Conservation (phyloP, 2,888 invertebrate species). For the Amphimallon solstitiale region DNA sequence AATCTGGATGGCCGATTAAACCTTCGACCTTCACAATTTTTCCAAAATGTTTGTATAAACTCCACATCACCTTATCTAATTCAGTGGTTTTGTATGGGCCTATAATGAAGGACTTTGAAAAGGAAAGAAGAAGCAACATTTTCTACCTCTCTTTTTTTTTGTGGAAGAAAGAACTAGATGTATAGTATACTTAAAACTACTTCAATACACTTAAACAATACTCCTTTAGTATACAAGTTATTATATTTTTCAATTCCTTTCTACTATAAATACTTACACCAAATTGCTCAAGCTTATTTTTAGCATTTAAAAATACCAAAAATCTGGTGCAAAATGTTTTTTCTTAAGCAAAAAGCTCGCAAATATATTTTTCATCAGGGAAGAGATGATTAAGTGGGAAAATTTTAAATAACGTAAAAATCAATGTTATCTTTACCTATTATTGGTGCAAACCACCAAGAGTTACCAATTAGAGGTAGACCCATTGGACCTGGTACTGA, state of each 20-base stretch:
- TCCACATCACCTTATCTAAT: slow-evolving; percentile 70
- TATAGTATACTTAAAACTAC: too few relatives aligned
- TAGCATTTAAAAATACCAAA: too few relatives aligned
- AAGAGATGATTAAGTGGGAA: too few relatives aligned
- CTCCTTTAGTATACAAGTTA: too few relatives aligned
- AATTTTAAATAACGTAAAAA: neutral
- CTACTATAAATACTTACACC: neutral
- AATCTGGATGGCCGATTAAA: slow-evolving; percentile 79
- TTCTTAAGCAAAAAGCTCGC: neutral
- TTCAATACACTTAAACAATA: too few relatives aligned
- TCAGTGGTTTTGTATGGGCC: slow-evolving; percentile 70
- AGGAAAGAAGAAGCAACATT: too few relatives aligned
- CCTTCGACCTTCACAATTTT: slow-evolving; percentile 75
- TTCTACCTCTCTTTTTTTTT: too few relatives aligned
- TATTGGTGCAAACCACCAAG: slow-evolving; percentile 80
- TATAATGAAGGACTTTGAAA: too few relatives aligned
- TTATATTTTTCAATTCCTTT: neutral
- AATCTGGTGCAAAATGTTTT: neutral
- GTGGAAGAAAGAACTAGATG: too few relatives aligned
- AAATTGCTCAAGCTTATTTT: neutral
- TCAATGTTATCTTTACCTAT: slow-evolving; percentile 65
- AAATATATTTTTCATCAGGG: too few relatives aligned
- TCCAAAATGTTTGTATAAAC: slow-evolving; percentile 67
- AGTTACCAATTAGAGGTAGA: slow-evolving; percentile 79
- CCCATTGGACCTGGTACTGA: slow-evolving; percentile 80